These are phyloP conservation scores for Nasonia vitripennis DNA, from an alignment of 1,140 invertebrate genomes.

Conservation along the genomic window DNA sequence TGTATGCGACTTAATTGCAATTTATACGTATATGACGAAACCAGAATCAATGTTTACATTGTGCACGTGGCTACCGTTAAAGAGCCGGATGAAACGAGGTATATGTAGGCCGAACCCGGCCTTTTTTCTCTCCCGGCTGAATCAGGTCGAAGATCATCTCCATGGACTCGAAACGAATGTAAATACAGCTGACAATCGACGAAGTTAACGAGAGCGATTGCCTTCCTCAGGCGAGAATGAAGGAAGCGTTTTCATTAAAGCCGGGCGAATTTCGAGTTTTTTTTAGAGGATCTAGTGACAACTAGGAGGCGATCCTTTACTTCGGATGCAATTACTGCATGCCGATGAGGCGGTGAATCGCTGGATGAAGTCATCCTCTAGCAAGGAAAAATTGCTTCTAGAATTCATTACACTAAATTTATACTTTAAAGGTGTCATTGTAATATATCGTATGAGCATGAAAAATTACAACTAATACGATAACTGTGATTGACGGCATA, in stretches of 20 bases:
- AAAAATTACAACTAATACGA: too few species aligned
- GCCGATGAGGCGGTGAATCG: not conserved
- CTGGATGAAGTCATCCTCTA: not conserved
- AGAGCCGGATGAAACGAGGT: not conserved
- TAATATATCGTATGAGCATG: too few species aligned
- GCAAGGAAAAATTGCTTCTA: not conserved
- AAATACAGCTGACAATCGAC: not conserved
- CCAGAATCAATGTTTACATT: not conserved
- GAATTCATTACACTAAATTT: not conserved
- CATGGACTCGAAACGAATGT: not conserved
- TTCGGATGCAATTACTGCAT: not conserved
- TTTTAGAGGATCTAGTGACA: not conserved
- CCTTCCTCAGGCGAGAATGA: not conserved
- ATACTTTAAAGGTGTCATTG: too few species aligned
- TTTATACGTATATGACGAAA: conserved; percentile 5
- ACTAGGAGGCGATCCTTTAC: not conserved
- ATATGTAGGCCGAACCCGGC: not conserved
- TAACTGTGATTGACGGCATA: too few species aligned
- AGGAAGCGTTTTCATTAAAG: not conserved
- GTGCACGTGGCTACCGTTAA: not conserved
- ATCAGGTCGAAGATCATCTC: not conserved
- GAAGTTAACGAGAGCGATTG: not conserved
- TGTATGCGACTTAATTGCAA: conserved; percentile 25
- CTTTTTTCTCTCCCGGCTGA: not conserved
- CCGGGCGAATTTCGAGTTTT: too few species aligned